Conservation (phyloP, 1,140 invertebrate species). For the Ephestia elutella region DNA sequence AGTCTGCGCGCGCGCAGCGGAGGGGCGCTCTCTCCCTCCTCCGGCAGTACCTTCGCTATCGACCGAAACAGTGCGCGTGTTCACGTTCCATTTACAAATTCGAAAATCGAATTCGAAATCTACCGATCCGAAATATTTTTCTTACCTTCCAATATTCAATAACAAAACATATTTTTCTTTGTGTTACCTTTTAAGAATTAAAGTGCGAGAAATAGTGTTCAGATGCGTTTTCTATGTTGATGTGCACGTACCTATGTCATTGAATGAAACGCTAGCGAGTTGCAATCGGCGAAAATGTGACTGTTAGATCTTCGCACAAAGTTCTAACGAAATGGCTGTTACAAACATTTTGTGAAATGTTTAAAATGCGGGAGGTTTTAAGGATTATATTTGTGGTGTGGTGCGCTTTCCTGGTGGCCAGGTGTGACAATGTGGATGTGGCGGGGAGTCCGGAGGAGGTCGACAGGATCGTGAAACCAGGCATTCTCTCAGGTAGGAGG, state of each 20-base stretch:
- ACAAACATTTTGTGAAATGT: constrained; percentile 35
- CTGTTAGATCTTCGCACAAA: constrained; percentile 39
- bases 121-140: constrained; percentile 33
- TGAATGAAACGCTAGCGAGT: constrained; percentile 38
- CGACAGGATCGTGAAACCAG: constrained; percentile 44
- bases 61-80: constrained; percentile 32
- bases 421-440: constrained; percentile 40
- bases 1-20: constrained; percentile 40
- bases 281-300: constrained; percentile 64
- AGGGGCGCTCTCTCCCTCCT: constrained; percentile 39
- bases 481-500: constrained; percentile 47
- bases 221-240: constrained; percentile 25
- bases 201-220: constrained; percentile 17
- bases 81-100: constrained; percentile 22
- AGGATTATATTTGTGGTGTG: constrained; percentile 56
- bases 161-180: constrained; percentile 1
- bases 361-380: constrained; percentile 58
- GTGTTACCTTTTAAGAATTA: constrained; percentile 17
- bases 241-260: constrained; percentile 37
- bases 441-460: constrained; percentile 23
- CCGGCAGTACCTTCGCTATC: constrained; percentile 49
- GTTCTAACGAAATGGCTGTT: constrained; percentile 50
- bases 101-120: constrained; percentile 15
- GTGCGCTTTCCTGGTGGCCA: constrained; percentile 46
- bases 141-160: neutral